These are phyloP conservation scores for Xiphorhynchus erythropygius DNA, from an alignment of 2,797 vertebrate species.

Conservation along the genomic window DNA sequence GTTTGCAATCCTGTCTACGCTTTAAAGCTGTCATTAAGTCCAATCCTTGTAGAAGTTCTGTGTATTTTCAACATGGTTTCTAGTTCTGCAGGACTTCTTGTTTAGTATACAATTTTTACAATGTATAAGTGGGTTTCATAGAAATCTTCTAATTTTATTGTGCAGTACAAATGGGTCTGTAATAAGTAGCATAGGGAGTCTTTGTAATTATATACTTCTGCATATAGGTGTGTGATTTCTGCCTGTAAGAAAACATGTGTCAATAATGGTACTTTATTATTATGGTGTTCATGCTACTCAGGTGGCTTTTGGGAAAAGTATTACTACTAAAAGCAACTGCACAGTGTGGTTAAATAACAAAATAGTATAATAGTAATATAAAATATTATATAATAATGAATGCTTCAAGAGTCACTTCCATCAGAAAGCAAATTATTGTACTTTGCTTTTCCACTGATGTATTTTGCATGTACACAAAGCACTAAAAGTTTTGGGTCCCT, in stretches of 20 bases:
- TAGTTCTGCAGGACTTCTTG: not conserved
- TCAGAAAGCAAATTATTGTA: not conserved
- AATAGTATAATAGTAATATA: not conserved
- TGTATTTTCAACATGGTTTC: not conserved
- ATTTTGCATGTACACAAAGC: not conserved
- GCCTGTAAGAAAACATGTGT: not conserved
- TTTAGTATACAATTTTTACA: not conserved
- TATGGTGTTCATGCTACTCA: not conserved
- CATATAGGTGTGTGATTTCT: not conserved
- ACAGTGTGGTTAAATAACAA: not conserved
- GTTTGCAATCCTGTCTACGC: not conserved
- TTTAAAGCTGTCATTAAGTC: not conserved
- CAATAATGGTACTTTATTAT: not conserved
- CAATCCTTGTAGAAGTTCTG: not conserved
- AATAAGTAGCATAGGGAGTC: not conserved
- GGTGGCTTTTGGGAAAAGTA: not conserved
- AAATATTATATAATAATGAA: not conserved
- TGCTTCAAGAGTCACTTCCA: not conserved
- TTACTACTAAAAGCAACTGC: not conserved
- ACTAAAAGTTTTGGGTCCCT: not conserved
- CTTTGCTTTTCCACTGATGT: not conserved
- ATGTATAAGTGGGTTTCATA: fast-evolving
- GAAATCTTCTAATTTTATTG: not conserved
- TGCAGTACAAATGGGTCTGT: not conserved
- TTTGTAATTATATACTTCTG: not conserved